Conservation (phyloP, 1,140 invertebrate genomes). For the Drosophila rufa region DNA sequence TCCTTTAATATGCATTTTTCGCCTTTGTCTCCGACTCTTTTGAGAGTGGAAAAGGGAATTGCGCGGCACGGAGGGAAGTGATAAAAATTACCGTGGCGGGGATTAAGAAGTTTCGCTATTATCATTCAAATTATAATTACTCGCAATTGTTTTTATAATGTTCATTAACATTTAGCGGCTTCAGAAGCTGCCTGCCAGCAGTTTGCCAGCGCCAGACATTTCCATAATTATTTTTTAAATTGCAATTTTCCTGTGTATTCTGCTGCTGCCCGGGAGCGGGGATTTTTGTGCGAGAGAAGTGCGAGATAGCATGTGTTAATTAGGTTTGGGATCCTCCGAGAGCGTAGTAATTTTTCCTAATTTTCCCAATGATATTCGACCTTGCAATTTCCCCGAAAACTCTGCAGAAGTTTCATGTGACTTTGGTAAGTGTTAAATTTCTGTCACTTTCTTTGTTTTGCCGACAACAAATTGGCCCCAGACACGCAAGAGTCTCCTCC, state of each 20-base stretch:
- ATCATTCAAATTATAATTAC: conserved; percentile 84
- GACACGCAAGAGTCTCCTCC: conserved; percentile 62
- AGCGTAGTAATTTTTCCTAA: conserved; percentile 2
- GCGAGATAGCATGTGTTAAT: conserved; percentile 77
- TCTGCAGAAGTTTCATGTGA: conserved; percentile 35
- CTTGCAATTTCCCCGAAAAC: background rate
- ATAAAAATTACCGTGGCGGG: conserved; percentile 81
- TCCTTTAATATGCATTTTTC: conserved; percentile 70
- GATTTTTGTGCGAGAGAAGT: conserved; percentile 57
- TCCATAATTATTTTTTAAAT: conserved; percentile 82
- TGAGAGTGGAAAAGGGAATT: conserved; percentile 21
- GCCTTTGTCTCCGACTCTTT: conserved; percentile 53
- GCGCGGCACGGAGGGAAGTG: conserved; percentile 10
- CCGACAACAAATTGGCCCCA: conserved; percentile 64
- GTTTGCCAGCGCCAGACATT: conserved; percentile 67
- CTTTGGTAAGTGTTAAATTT: conserved; percentile 75
- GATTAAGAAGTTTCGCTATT: conserved; percentile 83
- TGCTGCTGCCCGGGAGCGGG: conserved; percentile 41
- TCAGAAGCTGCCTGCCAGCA: conserved; percentile 60
- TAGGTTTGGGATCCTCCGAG: conserved; percentile 50
- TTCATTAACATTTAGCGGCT: conserved; percentile 83
- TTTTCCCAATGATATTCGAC: conserved; percentile 27
- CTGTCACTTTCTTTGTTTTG: conserved; percentile 62
- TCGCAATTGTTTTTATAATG: conserved; percentile 83
- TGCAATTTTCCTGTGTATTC: conserved; percentile 65